Conservation (phyloP, 2,888 invertebrate species). For the Drosophila kanekoi region DNA sequence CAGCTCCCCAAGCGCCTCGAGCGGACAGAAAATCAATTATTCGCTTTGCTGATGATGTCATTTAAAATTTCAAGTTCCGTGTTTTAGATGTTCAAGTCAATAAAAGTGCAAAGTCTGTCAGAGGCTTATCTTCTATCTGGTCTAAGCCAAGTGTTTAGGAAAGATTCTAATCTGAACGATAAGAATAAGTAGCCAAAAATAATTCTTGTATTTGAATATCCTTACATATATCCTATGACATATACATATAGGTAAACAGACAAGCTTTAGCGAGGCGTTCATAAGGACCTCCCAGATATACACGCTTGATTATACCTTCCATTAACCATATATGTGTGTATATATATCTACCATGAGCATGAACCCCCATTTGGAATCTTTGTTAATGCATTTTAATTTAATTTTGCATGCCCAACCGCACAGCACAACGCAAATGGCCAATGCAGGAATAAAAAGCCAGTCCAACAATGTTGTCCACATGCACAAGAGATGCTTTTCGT, state of each 20-base stretch:
- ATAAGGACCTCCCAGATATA: background rate
- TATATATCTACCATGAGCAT: constrained; percentile 5
- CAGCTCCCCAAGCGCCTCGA: constrained; percentile 9
- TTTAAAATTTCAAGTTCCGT: constrained; percentile 8
- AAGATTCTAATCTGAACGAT: too few relatives aligned
- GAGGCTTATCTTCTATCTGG: background rate
- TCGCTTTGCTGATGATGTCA: constrained; percentile 69
- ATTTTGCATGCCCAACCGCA: constrained; percentile 77
- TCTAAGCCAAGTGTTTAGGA: background rate
- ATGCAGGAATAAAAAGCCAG: constrained; percentile 55
- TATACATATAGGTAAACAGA: too few relatives aligned
- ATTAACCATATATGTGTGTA: constrained; percentile 1
- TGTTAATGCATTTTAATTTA: constrained; percentile 82
- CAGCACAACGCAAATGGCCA: constrained; percentile 56
- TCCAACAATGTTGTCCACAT: constrained; percentile 63
- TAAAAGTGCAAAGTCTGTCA: background rate
- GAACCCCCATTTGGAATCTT: constrained; percentile 21
- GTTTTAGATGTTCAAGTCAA: background rate
- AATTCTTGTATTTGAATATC: background rate
- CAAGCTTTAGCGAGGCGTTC: too few relatives aligned
- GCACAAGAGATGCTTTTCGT: constrained; percentile 23
- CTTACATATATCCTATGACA: too few relatives aligned
- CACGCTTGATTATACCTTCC: background rate
- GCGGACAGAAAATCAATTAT: constrained; percentile 66
- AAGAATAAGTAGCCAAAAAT: too few relatives aligned